Base-by-base conservation (phyloP, 2,797 vertebrate genomes). In the Ctenosaura bakeri region DNA sequence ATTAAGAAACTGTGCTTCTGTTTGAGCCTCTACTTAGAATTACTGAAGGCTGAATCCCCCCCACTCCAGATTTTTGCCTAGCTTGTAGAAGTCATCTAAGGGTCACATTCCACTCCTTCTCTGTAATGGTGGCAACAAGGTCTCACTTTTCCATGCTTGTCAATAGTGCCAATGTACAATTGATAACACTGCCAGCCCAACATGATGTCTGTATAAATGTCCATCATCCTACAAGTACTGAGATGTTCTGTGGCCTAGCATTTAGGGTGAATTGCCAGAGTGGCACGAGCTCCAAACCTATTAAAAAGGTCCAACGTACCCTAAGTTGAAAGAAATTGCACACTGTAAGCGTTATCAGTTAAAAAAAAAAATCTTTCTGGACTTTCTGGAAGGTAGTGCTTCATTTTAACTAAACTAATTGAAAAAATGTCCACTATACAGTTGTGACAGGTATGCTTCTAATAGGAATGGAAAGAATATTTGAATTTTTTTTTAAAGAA, bases 321-420 rank as follows among this genome's bases (percentile, higher is more conserved):
- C 32, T 89, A 64, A 32, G 2, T 0, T 89, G 29, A 0, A 78
- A 59, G 76, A 87, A 9, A 26, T 85, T 91, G 88, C 18, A 24
- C 22, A 24, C n/a, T 16, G 14, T 56, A 56, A 56, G 56, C 18
- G 12, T 1, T 56, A 56, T 16, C 56, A 59, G 16, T 20, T 20
- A 4, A 4, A 59, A 59, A 50, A 0, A 0, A n/a, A 0, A 52
- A 54, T n/a, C 3, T 78, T 88, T 59, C 32, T 80, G 66, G 50
- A 89, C 94, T 90, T 16, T 26, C 0, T 84, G 78, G 56, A 54
- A 88, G 87, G 16, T 59, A 5, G 29, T 22, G n/a, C n/a, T 54
- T 85, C 10, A 52, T 78, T 64, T 52, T 24, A 10, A 29, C 32
- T 52, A 26, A 80, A 35, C 29, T 22, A 73, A 71, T 32, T 38